Base-by-base conservation (phyloP, 2,888 invertebrate genomes). In the Sialis fuliginosa region DNA sequence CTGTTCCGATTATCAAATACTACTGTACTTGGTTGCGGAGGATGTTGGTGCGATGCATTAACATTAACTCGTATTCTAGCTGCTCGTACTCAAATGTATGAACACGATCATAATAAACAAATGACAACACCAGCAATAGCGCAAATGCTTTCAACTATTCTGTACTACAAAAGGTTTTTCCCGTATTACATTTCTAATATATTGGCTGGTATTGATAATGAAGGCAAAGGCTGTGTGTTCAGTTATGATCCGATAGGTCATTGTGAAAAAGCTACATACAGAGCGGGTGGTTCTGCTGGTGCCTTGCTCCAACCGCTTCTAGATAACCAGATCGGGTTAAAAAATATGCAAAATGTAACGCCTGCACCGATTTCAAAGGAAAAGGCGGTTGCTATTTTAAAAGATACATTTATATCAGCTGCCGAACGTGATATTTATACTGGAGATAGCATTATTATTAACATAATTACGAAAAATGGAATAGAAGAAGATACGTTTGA, bases 181-280 rank as follows among this genome's bases (percentile, higher is more conserved):
- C 98, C 98, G 0, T 97, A 96, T 64, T 98, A 96, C 61, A 85
- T 96, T 22, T 88, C 90, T 32, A 96, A 95, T 61, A 79, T 97
- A 42, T 67, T 99, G 47, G 97, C 89, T 45, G 98, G 98, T 0
- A 62, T 98, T 46, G 95, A 97, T 66, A 77, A 77, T 33, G 81
- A 95, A 51, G 97, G 95, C 4, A 86, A 88, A 61, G 98, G 98
- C 6, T 86, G 86, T 55, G 85, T 98, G 6, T 98, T 83, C 68
- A 88, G 88, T 59, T 99, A 96, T 63, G 98, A 99, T 65, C 97
- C 97, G 0, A 86, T 98, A 53, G 98, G 98, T 0, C 92, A 93
- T 58, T 88, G 86, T 57, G 95, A 95, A 63, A 75, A 82, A 49
- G 75, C 82, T 1, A 78, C 71, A 8, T 97, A 82, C 63, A 77